Evolutionary conservation across 2,113 vertebrate species (phyloP).

Genomic region (Petrocephalus microphthalmus): DNA sequence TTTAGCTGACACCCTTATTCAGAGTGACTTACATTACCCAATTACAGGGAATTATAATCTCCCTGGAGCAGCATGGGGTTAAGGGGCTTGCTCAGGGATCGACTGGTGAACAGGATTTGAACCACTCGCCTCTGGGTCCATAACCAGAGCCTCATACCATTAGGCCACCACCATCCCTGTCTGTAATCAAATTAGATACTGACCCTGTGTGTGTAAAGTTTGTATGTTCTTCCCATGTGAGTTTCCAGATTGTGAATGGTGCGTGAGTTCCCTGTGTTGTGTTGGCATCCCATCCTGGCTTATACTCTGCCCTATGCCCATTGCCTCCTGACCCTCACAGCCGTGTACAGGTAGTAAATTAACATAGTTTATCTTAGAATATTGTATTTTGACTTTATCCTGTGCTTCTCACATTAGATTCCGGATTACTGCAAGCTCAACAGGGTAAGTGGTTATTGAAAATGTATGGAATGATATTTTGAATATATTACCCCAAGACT

Average conservation of each 20-base stretch:
- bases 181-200: not conserved
- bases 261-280: not conserved
- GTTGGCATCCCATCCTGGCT: not conserved
- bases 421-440: not conserved
- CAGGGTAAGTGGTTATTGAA: not conserved
- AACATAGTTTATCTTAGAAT: not conserved
- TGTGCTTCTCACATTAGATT: not conserved
- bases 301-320: not conserved
- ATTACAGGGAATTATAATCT: too few species aligned
- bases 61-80: too few species aligned
- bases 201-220: not conserved
- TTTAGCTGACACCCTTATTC: too few species aligned
- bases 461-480: not conserved
- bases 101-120: too few species aligned
- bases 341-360: not conserved
- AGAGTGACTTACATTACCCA: too few species aligned
- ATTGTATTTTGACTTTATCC: not conserved
- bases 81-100: too few species aligned
- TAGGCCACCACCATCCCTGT: too few species aligned
- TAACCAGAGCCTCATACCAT: too few species aligned
- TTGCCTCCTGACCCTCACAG: not conserved
- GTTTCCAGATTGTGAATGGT: not conserved
- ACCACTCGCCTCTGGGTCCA: too few species aligned
- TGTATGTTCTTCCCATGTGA: not conserved
- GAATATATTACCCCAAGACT: not conserved